Evolutionary conservation across 2,888 invertebrate genomes (phyloP).

Genomic region (Cyclophora albipunctata): DNA sequence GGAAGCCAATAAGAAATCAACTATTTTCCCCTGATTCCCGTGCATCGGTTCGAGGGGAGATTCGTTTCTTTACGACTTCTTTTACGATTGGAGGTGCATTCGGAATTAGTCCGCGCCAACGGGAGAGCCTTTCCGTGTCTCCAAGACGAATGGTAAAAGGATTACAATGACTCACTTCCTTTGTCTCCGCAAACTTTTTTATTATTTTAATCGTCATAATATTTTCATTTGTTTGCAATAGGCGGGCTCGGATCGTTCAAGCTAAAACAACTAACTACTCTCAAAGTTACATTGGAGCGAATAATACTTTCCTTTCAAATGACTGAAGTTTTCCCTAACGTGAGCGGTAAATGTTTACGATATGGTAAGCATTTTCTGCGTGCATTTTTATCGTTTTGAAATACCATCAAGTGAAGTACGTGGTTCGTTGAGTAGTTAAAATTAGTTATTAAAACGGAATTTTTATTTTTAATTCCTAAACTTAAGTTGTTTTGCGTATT

Average conservation of each 20-base stretch:
- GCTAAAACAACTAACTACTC: constrained; percentile 26
- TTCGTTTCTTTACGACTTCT: constrained; percentile 72
- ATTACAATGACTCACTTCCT: constrained; percentile 55
- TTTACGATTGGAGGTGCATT: constrained; percentile 76
- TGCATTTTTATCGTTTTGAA: constrained; percentile 28
- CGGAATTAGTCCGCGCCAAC: constrained; percentile 65
- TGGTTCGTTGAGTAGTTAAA: constrained; percentile 17
- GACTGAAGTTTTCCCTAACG: constrained; percentile 38
- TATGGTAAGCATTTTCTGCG: constrained; percentile 33
- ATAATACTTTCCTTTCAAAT: constrained; percentile 40
- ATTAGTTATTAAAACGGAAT: constrained; percentile 9
- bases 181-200: constrained; percentile 14
- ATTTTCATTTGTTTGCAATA: constrained; percentile 8
- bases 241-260: constrained; percentile 14
- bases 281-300: constrained; percentile 34
- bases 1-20: constrained; percentile 75
- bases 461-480: constrained; percentile 2
- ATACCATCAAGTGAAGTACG: constrained; percentile 19
- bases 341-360: constrained; percentile 36
- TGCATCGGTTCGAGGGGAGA: constrained; percentile 67
- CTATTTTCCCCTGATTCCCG: constrained; percentile 70
- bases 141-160: constrained; percentile 67
- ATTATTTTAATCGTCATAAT: constrained; percentile 12
- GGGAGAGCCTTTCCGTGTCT: constrained; percentile 71
- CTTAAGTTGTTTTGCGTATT: background rate